Evolutionary conservation across 2,113 vertebrate species (phyloP), one percentile per base, ranked within the genome.

Genomic region (Scopus umbretta): DNA sequence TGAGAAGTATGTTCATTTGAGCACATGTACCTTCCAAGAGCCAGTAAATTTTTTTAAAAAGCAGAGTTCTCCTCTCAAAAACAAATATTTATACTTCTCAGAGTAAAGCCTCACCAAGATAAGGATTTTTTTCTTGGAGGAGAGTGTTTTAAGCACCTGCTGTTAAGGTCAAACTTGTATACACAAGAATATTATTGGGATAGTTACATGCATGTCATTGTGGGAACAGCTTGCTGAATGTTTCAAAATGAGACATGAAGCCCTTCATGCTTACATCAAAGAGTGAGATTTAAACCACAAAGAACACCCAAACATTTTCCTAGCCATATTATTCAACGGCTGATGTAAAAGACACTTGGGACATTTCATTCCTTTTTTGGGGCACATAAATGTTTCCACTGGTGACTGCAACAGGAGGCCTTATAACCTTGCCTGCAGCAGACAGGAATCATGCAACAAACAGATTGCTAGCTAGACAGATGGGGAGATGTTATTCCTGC

Each of bases 21-120:
- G 49, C 36, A 90, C 18, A 63, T 4, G 22, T 18, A 82, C 29
- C 16, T 86, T 80, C 32, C 40, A 93, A 71, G 22, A 90, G 74
- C 16, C 4, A 49, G 8, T 43, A 49, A 6, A 0, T 5, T 34
- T 42, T 75, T 83, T 59, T 78, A 3, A 8, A 49, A 80, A 83
- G 13, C 14, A 55, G 32, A 16, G 2, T 43, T 84, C 26, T 61
- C 49, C 40, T 92, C 88, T 95, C 82, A 67, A 94, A 94, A 90
- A 2, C 32, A 88, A 93, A 80, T 90, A 80, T 93, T 96, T 93
- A 49, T 58, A 82, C 21, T 88, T 92, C 67, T 62, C 88, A 66
- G 47, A 68, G 26, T 84, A 89, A 95, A 75, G 40, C 15, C 58
- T 56, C 70, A 73, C 58, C 76, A 72, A 80, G 78, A 82, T 76